phyloP scores from a whole-genome alignment of 2,888 invertebrate genomes.

The Ferdinandea cuprea region DNA sequence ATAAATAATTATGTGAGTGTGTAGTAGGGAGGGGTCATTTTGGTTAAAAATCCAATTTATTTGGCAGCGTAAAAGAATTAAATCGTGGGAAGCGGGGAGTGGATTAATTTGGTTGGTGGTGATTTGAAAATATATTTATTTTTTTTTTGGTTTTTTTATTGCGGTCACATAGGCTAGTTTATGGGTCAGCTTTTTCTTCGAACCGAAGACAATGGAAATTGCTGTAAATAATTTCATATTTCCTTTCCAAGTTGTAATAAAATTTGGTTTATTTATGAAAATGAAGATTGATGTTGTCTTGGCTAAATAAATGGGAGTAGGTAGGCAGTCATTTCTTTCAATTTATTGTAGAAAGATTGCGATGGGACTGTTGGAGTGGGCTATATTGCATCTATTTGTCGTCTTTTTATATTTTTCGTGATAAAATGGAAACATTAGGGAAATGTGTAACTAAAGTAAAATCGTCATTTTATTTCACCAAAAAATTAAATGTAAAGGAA shows the following conservation, averaged over 20 bases:
- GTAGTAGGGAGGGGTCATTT: slow-evolving; percentile 47
- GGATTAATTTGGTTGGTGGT: slow-evolving; percentile 48
- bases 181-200: slow-evolving; percentile 11
- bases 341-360: neutral
- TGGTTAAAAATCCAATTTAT: slow-evolving; percentile 34
- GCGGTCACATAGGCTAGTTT: slow-evolving; percentile 24
- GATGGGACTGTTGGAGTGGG: too few species aligned
- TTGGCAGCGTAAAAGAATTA: slow-evolving; percentile 46
- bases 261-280: slow-evolving; percentile 10
- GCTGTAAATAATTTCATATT: slow-evolving; percentile 45
- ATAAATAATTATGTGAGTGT: slow-evolving; percentile 31
- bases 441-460: too few species aligned
- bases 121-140: slow-evolving; percentile 37
- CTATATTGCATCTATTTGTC: too few species aligned
- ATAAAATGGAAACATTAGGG: too few species aligned
- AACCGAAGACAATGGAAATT: slow-evolving; percentile 34
- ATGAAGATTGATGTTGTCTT: slow-evolving; percentile 30
- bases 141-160: too few species aligned
- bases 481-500: too few species aligned
- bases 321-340: neutral
- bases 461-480: too few species aligned
- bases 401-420: too few species aligned
- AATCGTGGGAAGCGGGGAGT: slow-evolving; percentile 56
- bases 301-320: slow-evolving; percentile 41
- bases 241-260: slow-evolving; percentile 39